phyloP scores from a whole-genome alignment of 2,888 invertebrate species.

The Cancer borealis region DNA sequence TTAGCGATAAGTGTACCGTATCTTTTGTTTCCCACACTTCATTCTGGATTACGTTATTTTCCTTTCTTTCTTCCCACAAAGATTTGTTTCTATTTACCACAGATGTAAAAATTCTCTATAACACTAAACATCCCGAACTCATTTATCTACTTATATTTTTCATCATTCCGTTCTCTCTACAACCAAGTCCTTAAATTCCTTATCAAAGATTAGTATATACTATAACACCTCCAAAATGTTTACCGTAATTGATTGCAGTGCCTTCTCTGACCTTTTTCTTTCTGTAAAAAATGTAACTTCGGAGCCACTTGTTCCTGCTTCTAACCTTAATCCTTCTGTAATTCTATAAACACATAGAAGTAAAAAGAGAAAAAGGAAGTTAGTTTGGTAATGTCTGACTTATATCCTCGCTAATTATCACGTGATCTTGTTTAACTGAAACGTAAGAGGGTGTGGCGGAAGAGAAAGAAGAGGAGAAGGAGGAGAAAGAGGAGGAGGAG shows the following conservation, averaged over 20 bases:
- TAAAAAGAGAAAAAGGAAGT: neutral
- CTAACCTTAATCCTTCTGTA: neutral
- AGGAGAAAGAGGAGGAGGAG: neutral
- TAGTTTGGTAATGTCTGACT: neutral
- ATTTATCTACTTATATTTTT: neutral
- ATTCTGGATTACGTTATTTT: too few species aligned
- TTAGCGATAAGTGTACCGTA: too few species aligned
- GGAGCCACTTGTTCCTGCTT: neutral
- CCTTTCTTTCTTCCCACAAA: neutral
- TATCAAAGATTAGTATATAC: neutral
- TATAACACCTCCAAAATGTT: neutral
- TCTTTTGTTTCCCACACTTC: too few species aligned
- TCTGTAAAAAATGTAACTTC: neutral
- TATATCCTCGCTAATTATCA: neutral
- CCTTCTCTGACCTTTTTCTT: neutral
- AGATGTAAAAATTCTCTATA: neutral
- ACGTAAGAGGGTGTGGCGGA: neutral
- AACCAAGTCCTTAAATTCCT: too few species aligned
- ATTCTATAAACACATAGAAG: neutral
- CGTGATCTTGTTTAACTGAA: neutral
- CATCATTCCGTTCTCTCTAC: too few species aligned
- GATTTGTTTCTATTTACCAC: neutral
- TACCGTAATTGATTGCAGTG: neutral
- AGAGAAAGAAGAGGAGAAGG: neutral
- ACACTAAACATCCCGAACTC: neutral